Evolutionary conservation across 1,140 invertebrate species (phyloP), one percentile per base, ranked within the genome.

Genomic region (Trialeurodes vaporariorum): DNA sequence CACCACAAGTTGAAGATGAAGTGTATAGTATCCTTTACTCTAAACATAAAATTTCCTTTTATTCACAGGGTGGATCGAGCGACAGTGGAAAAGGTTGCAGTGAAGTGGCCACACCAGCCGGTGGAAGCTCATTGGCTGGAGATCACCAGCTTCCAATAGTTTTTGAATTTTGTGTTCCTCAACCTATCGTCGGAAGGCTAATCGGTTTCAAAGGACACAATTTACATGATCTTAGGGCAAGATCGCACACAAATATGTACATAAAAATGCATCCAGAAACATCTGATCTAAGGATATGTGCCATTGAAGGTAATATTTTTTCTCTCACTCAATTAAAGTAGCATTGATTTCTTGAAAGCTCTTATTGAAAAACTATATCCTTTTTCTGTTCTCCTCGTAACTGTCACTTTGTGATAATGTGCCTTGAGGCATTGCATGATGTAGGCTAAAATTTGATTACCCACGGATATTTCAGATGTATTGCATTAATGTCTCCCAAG

Each of bases 161-260:
- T 62, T 27, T 24, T 59, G 60, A 68, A 58, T 96, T 96, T 79
- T 81, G 86, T 70, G 86, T 96, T 72, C 89, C 92, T 11, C 85
- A 87, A 72, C 77, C 81, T 61, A 76, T 94, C 61, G 92, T 94
- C 69, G 94, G 94, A 13, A 83, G 87, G 49, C 80, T 98, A 64
- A 96, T 97, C 75, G 94, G 95, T 25, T 85, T 84, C 72, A 85
- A 87, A 71, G 93, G 94, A 23, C 80, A 81, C 21, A 89, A 88
- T 78, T 86, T 97, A 21, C 87, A 88, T 66, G 83, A 84, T 71
- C 89, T 98, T 61, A 92, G 92, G 75, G 77, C 83, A 1, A 86
- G 86, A 72, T 88, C 91, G 0, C 83, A 87, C 72, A 89, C 92
- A 23, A 86, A 83, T 72, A 87, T 97, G 59, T 79, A 85, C 63